Evolutionary conservation across 2,888 invertebrate species (phyloP), one percentile per base, ranked within the genome.

Genomic region (Cryptocephalus moraei): DNA sequence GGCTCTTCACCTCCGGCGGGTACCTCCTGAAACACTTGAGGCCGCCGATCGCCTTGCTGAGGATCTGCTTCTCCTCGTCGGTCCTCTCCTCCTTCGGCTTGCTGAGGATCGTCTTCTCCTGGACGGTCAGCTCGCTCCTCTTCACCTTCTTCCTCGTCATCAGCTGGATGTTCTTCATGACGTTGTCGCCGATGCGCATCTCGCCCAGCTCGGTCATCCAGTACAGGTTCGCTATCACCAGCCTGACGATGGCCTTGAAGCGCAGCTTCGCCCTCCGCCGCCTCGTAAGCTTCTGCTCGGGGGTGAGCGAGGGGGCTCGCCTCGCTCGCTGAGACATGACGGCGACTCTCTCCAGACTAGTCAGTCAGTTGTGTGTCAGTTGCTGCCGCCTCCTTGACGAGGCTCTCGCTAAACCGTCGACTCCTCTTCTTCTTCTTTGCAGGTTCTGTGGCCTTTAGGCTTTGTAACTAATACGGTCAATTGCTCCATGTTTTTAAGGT

Each of bases 91-190:
- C 60, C 1, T 74, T 74, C 2, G 72, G 72, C 53, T 77, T 80
- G 47, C 75, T 77, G 42, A 83, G 64, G 10, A 83, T 66, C 0
- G 75, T 68, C 71, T 82, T 82, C 57, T 82, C 81, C 78, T 80
- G 57, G 8, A 60, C 60, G 4, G 57, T 57, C 22, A 60, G 43
- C 0, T 60, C 56, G 31, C 66, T 57, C 34, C 59, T 55, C 22
- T 59, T 56, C 31, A 58, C 58, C 44, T 63, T 62, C 9, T 56
- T 59, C 43, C 63, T 62, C 1, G 62, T 62, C 22, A 66, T 45
- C 36, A 62, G 49, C 46, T 62, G 73, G 8, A 81, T 76, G 54
- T 80, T 76, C 41, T 74, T 71, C 58, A 73, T 72, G 4, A 79
- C 77, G 51, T 78, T 74, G 49, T 73, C 75, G 9, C 63, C 63